phyloP scores from a whole-genome alignment of 2,888 invertebrate genomes.

The Anoncus sp. region DNA sequence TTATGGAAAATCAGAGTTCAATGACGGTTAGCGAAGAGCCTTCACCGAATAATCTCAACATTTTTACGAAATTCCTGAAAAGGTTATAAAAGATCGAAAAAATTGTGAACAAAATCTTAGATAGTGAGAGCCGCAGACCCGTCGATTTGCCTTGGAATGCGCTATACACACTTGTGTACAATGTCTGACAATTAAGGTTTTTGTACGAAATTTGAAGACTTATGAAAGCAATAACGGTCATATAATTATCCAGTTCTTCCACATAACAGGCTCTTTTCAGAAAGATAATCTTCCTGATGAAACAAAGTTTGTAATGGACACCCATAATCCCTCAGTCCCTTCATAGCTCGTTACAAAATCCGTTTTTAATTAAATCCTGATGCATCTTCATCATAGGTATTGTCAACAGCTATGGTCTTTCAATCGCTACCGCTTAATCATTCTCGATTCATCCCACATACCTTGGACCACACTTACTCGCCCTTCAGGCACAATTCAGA shows the following conservation, averaged over 20 bases:
- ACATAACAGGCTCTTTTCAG: not conserved
- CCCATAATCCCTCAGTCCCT: not conserved
- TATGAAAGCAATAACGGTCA: slow-evolving; percentile 18
- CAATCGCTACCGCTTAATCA: slow-evolving; percentile 1
- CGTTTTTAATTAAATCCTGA: slow-evolving; percentile 26
- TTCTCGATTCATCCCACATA: not conserved
- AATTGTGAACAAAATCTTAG: too few species aligned
- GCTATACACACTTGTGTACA: too few species aligned
- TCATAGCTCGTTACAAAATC: not conserved
- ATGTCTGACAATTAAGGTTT: not conserved
- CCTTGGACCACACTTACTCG: too few species aligned
- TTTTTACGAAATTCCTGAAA: too few species aligned
- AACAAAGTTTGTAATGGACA: slow-evolving; percentile 14
- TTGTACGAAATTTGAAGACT: not conserved
- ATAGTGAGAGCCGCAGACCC: too few species aligned
- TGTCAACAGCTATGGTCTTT: not conserved
- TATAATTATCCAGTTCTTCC: not conserved
- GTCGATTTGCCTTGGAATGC: too few species aligned
- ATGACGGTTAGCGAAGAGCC: too few species aligned
- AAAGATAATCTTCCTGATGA: slow-evolving; percentile 5
- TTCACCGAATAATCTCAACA: too few species aligned
- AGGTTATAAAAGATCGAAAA: too few species aligned
- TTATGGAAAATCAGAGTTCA: too few species aligned
- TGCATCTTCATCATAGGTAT: not conserved
- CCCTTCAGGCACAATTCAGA: too few species aligned